Evolutionary conservation across 2,113 vertebrate species (phyloP), one percentile per base, ranked within the genome.

Genomic region (Bos taurus): DNA sequence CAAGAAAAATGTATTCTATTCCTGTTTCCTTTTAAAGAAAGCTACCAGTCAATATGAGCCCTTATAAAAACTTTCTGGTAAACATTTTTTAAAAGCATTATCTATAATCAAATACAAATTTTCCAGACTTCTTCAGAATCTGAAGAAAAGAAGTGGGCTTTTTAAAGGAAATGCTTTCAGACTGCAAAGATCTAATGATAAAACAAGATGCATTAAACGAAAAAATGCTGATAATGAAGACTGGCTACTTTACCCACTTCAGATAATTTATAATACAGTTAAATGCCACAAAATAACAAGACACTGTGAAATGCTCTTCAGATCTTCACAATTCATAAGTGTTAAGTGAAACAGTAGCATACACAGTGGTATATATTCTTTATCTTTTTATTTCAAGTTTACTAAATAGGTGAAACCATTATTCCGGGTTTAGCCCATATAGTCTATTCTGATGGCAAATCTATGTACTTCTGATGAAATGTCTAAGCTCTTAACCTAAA

Each of bases 1-100:
- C 52, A 36, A 95, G 26, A 88, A 83, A 94, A 96, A 95, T 7
- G 0, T 50, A 50, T n/a, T 40, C 84, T 16, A 46, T 60, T 92
- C 9, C 67, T 87, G 4, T 90, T 80, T 91, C 33, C 48, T 90
- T 97, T 97, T 40, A 83, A 94, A 97, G 86, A 96, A 93, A 96
- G n/a, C n/a, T 94, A 36, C 19, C n/a, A 74, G 21, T 88, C 94
- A 90, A 84, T 77, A 82, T 11, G 8, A 85, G 36, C 40, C 90
- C 52, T 90, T 91, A 90, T 10, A 50, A 90, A 93, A 30, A 26
- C 28, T 93, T 96, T 93, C 67, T 77, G 71, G n/a, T 78, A 59
- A 86, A 90, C 30, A 84, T 50, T 40, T 71, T 71, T 71, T 85
- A 86, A 62, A 62, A 78, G 48, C 77, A 80, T 30, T 46, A 56